These are phyloP conservation scores for Amyelois transitella DNA, from an alignment of 1,140 invertebrate species.

Conservation along the genomic window DNA sequence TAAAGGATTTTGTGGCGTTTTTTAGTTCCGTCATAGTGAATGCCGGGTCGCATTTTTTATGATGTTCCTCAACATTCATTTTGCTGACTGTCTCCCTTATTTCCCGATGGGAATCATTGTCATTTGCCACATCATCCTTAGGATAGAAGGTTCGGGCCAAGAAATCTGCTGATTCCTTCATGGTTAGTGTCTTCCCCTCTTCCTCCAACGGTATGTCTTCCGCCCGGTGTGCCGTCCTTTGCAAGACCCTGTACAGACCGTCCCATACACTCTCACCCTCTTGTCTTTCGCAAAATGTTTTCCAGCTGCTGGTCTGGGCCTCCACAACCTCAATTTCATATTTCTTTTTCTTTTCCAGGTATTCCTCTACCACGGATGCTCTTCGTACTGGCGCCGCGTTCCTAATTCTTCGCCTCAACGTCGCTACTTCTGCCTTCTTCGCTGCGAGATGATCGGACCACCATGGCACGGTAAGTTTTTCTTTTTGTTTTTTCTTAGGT, in stretches of 20 bases:
- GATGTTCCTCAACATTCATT: background rate
- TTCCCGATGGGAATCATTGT: background rate
- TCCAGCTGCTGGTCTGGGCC: background rate
- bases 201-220: background rate
- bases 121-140: background rate
- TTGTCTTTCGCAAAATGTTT: background rate
- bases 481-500: background rate
- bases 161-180: background rate
- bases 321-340: no score
- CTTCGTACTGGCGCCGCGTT: background rate
- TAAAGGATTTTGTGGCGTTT: background rate
- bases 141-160: no score
- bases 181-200: background rate
- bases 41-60: background rate
- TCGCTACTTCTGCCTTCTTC: no score
- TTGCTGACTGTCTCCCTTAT: background rate
- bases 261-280: conserved; percentile 5
- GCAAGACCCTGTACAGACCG: no score
- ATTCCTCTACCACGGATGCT: background rate
- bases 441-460: conserved; percentile 7
- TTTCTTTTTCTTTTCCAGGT: no score
- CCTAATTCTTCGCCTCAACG: no score
- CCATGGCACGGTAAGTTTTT: conserved; percentile 4
- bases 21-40: conserved; percentile 1
- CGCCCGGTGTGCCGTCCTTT: background rate